Base-by-base conservation (phyloP, 2,113 vertebrate genomes). In the Chaetops frenatus region DNA sequence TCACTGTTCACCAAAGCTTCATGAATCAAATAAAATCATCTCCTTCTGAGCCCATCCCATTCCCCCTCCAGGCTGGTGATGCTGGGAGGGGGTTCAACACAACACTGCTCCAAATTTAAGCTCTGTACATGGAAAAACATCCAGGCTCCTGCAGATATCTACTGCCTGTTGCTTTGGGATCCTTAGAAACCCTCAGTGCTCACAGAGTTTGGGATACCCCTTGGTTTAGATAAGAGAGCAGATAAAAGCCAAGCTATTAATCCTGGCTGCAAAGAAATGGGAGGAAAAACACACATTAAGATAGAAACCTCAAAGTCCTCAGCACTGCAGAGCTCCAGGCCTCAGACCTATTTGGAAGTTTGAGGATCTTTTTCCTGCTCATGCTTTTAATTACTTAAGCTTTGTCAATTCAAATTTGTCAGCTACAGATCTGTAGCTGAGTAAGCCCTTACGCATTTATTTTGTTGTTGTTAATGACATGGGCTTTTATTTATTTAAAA, bases 401-500 rank as follows among this genome's bases (percentile, higher is more conserved):
- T 86, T 84, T 83, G 86, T 90, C 88, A 88, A 69, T 74, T 90
- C 87, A 64, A 42, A 89, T 89, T 42, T 91, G 81, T 78, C 91
- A 88, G 10, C 65, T 81, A 31, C 56, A 44, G 35, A 66, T 76
- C 4, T 12, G 44, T 18, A 71, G 67, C 33, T 90, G 67, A 83
- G 79, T 66, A 83, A 90, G 86, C n/a, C 44, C 29, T 36, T 23
- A 22, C 6, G 8, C 82, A 88, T 84, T 83, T 70, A 66, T 86
- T 88, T 65, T 81, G 54, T 74, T 81, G 44, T 33, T 76, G 23
- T 81, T 86, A 82, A 88, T 88, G 85, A 88, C 79, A 50, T 2
- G 53, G 85, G 65, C 28, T 86, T 93, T 96, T 86, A 92, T 91
- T 91, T 89, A 95, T 92, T 96, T 94, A 84, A 94, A 84, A 57